Evolutionary conservation across 2,113 vertebrate genomes (phyloP).

Genomic region (Aegotheles bennettii): DNA sequence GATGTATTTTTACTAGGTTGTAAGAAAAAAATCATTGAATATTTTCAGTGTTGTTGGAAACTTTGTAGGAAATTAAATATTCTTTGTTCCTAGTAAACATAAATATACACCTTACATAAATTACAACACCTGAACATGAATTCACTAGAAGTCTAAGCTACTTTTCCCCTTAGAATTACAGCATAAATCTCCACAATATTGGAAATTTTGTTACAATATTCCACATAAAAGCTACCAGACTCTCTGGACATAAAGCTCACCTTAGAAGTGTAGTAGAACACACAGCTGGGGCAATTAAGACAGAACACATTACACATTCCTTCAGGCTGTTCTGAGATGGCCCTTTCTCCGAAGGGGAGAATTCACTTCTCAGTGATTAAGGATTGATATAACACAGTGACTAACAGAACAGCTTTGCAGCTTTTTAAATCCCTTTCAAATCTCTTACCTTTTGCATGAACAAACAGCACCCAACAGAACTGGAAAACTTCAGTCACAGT

Average conservation of each 20-base stretch:
- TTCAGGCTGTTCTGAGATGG: neutral
- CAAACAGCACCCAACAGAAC: constrained; percentile 94
- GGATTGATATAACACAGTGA: neutral
- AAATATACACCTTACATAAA: neutral
- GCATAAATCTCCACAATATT: neutral
- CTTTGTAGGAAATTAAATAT: neutral
- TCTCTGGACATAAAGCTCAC: neutral
- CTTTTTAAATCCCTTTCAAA: neutral
- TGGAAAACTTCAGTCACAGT: constrained; percentile 91
- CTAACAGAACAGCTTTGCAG: neutral
- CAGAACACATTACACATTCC: too few species aligned
- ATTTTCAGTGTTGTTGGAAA: neutral
- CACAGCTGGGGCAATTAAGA: neutral
- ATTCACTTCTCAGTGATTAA: neutral
- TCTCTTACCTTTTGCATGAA: constrained; percentile 91
- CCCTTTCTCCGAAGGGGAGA: neutral
- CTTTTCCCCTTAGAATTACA: neutral
- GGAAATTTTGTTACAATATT: neutral
- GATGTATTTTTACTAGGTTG: neutral
- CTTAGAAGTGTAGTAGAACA: neutral
- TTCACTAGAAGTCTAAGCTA: neutral
- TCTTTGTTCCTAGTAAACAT: neutral
- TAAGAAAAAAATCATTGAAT: neutral
- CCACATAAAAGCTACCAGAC: neutral
- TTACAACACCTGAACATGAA: neutral